Base-by-base conservation (phyloP, 2,888 invertebrate genomes). In the Oithona nana region DNA sequence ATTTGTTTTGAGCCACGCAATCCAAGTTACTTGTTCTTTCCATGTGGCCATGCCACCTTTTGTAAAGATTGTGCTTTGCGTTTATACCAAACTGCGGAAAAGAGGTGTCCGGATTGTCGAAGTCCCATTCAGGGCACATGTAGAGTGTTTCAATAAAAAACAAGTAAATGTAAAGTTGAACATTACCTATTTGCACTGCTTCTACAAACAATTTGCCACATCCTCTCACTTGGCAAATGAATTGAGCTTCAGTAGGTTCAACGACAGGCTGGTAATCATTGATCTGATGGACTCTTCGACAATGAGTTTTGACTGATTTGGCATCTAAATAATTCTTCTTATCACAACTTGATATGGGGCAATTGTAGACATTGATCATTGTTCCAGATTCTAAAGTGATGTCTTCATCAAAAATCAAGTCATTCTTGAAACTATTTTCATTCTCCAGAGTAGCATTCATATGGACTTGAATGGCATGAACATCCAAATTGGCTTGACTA, bases 401-500 rank as follows among this genome's bases (percentile, higher is more conserved):
- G 6, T 57, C 29, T 6, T 39, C 16, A 29, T 57, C 57, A 4
- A 57, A 57, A n/a, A 57, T 57, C 3, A 57, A n/a, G 24, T 57
- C 57, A 24, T 57, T 24, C n/a, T 52, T n/a, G 52, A 8, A 6
- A 11, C 52, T 20, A 6, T 6, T 6, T 16, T 39, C 39, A 6
- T 39, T 16, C n/a, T n/a, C n/a, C n/a, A n/a, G n/a, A 11, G 48
- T 48, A 52, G 11, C 24, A 2, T 52, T 52, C 3, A 57, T n/a
- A 29, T 57, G 57, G 3, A 24, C 28, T 29, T 57, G 57, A 28
- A 57, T 57, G 28, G 57, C 28, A 29, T 57, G 57, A 13, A 57
- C 57, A 29, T 57, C 57, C 57, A 57, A 57, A 29, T 57, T 57
- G 57, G 57, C 24, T 29, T 57, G 24, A n/a, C 28, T 28, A 29